phyloP scores from a whole-genome alignment of 2,888 invertebrate species.

The Cartodere bifasciata region DNA sequence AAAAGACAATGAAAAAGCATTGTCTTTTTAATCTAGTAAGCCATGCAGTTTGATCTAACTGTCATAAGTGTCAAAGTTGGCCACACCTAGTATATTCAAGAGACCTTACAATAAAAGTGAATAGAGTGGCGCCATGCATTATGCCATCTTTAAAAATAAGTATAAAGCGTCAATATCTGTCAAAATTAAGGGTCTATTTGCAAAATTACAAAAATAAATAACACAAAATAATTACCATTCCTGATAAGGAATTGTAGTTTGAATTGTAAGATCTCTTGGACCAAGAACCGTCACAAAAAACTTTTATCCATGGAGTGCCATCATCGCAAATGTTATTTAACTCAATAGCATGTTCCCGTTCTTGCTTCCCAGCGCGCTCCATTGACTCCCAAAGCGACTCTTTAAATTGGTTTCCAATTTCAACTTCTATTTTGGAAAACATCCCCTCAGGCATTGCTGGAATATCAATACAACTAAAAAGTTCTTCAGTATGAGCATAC shows the following conservation, averaged over 20 bases:
- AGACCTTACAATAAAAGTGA: no score
- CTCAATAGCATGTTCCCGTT: slow-evolving; percentile 9
- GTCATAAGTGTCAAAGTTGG: no score
- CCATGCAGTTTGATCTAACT: no score
- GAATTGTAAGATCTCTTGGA: slow-evolving; percentile 12
- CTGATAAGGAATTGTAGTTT: slow-evolving; percentile 13
- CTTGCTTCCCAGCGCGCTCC: slow-evolving; percentile 11
- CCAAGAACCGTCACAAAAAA: slow-evolving; percentile 15
- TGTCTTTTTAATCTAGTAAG: no score
- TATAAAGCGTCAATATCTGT: no score
- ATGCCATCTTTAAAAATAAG: no score
- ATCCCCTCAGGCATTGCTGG: slow-evolving; percentile 8
- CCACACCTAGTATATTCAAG: no score
- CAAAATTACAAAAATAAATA: no score
- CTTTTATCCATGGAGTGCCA: slow-evolving; percentile 12
- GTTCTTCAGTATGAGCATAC: slow-evolving; percentile 4
- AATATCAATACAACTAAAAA: slow-evolving; percentile 9
- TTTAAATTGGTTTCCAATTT: slow-evolving; percentile 9
- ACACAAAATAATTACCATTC: no score
- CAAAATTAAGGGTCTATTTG: no score
- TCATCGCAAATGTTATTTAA: slow-evolving; percentile 10
- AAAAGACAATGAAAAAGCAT: no score
- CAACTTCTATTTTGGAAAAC: slow-evolving; percentile 6
- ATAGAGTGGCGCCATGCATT: no score
- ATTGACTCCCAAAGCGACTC: slow-evolving; percentile 7